phyloP scores from a whole-genome alignment of 37 sponge, comb jelly and placozoan genomes.

The Aplysina aerophoba region DNA sequence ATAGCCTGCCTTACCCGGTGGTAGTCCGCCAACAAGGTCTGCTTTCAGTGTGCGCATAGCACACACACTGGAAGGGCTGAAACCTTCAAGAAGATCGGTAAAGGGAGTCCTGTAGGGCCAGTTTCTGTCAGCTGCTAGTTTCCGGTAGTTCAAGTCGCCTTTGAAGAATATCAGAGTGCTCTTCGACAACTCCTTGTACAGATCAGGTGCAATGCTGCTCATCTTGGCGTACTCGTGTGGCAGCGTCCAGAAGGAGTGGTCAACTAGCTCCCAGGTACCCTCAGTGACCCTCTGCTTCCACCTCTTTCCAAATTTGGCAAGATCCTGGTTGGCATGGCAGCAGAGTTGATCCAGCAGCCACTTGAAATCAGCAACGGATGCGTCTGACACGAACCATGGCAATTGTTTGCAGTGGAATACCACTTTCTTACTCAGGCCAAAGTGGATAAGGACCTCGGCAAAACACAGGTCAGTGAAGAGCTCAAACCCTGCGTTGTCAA shows the following conservation, averaged over 20 bases:
- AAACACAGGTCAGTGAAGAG: conserved; percentile 94
- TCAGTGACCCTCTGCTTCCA: conserved; percentile 65
- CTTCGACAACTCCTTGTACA: conserved; percentile 68
- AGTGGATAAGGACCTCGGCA: conserved; percentile 78
- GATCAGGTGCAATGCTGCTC: conserved; percentile 78
- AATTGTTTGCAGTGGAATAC: conserved; percentile 88
- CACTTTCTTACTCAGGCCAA: conserved; percentile 57
- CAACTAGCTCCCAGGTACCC: conserved; percentile 51
- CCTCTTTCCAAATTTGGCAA: conserved; percentile 56
- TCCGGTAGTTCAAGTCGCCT: conserved; percentile 98
- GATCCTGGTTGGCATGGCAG: conserved; percentile 26
- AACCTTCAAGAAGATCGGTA: conserved; percentile 76
- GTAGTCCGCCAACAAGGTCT: conserved; percentile 90
- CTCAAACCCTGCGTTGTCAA: conserved; percentile 97
- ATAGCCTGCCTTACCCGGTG: conserved; percentile 59
- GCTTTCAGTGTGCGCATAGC: conserved; percentile 96
- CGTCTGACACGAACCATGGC: conserved; percentile 99
- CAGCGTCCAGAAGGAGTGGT: conserved; percentile 95
- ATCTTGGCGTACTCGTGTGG: conserved; percentile 89
- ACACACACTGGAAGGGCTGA: conserved; percentile 83
- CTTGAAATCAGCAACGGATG: conserved; percentile 69
- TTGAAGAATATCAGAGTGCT: conserved; percentile 88
- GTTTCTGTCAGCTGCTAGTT: conserved; percentile 90
- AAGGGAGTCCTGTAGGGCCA: conserved; percentile 92
- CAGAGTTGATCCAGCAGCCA: conserved; percentile 77